These are phyloP conservation scores for Alouatta palliata DNA, from an alignment of 2,113 vertebrate genomes.

Conservation along the genomic window DNA sequence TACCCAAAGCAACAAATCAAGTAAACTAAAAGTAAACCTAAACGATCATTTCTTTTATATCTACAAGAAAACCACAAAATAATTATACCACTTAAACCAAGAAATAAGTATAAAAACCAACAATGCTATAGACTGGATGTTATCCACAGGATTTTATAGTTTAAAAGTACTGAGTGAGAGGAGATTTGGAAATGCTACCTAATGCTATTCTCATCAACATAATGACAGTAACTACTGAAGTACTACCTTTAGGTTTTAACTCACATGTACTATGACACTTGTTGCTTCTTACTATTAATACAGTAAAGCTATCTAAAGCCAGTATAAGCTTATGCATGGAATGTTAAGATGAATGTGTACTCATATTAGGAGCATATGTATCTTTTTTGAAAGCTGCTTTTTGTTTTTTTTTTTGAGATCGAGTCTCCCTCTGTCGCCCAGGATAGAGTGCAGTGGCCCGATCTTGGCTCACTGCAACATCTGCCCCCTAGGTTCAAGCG, in stretches of 20 bases:
- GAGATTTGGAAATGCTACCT: not conserved
- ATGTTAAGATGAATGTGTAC: not conserved
- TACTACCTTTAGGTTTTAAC: not conserved
- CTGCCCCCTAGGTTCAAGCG: too few relatives aligned
- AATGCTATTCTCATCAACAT: not conserved
- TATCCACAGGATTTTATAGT: not conserved
- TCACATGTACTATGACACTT: not conserved
- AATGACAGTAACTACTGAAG: not conserved
- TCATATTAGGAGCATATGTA: not conserved
- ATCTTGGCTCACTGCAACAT: too few relatives aligned
- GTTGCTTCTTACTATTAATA: not conserved
- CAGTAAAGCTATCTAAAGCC: not conserved
- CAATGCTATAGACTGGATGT: not conserved
- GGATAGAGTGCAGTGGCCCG: too few relatives aligned
- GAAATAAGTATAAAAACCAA: slow-evolving; percentile 13
- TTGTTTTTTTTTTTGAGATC: too few relatives aligned
- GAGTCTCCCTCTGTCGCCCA: too few relatives aligned
- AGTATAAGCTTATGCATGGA: not conserved
- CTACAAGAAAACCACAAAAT: not conserved
- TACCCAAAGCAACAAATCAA: slow-evolving; percentile 23
- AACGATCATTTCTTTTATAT: slow-evolving; percentile 25
- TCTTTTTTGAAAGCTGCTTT: not conserved
- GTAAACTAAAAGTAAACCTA: slow-evolving; percentile 23
- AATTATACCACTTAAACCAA: not conserved
- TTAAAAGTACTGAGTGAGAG: not conserved